These are phyloP conservation scores for Oxyruncus cristatus DNA, from an alignment of 2,113 vertebrate genomes.

Conservation along the genomic window DNA sequence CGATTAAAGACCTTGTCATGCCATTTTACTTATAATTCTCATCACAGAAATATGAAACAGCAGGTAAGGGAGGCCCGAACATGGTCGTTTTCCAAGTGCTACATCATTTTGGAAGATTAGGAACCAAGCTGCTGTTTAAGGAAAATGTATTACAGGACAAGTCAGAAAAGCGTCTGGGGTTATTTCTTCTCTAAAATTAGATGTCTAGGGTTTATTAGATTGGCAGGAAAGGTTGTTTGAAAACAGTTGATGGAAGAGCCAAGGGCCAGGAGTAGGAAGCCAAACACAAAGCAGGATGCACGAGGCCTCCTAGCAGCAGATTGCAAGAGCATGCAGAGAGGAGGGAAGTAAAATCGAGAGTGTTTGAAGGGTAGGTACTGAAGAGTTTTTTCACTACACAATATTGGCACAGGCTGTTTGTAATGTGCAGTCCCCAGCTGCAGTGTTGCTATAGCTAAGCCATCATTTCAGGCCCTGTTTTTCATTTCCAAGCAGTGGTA, in stretches of 20 bases:
- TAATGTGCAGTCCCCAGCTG: not conserved
- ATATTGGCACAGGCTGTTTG: not conserved
- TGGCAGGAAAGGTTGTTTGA: not conserved
- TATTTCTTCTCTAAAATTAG: constrained; percentile 27
- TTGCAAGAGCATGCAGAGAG: rapidly evolving
- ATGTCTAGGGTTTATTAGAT: not conserved
- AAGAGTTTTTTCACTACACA: not conserved
- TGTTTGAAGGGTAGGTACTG: not conserved
- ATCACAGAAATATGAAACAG: not conserved
- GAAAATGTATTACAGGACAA: not conserved
- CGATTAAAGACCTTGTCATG: not conserved
- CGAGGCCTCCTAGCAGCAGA: not conserved
- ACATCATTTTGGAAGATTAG: constrained; percentile 37
- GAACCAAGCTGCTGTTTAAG: constrained; percentile 19
- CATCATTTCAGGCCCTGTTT: not conserved
- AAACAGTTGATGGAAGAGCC: not conserved
- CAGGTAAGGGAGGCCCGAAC: not conserved
- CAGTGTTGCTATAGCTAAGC: not conserved
- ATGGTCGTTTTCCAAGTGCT: not conserved
- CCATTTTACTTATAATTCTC: not conserved
- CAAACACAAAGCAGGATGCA: not conserved
- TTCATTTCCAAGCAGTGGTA: not conserved
- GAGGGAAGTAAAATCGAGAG: not conserved
- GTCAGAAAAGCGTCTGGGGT: constrained; percentile 8
- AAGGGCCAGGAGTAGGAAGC: not conserved